Evolutionary conservation across 2,888 invertebrate species (phyloP).

Genomic region (Bhutanitis thaidina): DNA sequence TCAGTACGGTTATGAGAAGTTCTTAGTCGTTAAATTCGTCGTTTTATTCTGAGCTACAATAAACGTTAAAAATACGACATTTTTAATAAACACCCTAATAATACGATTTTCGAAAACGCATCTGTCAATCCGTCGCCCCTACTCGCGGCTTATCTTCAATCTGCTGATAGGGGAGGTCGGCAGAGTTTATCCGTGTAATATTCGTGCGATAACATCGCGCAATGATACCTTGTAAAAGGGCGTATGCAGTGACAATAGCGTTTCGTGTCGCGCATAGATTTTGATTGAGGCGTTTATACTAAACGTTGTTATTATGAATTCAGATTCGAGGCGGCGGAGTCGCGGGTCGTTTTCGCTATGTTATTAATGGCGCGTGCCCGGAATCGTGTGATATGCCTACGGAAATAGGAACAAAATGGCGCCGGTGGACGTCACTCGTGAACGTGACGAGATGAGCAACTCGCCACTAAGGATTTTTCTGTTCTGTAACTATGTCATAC

Average conservation of each 20-base stretch:
- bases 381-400: slow-evolving; percentile 15
- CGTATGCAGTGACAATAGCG: slow-evolving; percentile 10
- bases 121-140: slow-evolving; percentile 33
- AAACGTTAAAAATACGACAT: background rate
- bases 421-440: slow-evolving; percentile 8
- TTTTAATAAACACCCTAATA: slow-evolving; percentile 20
- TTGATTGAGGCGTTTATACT: slow-evolving; percentile 24
- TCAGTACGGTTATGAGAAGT: too few species aligned
- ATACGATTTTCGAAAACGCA: slow-evolving; percentile 28
- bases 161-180: slow-evolving; percentile 22
- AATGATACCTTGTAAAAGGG: slow-evolving; percentile 16
- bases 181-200: slow-evolving; percentile 27
- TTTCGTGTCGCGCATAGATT: slow-evolving; percentile 8
- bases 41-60: too few species aligned
- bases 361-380: slow-evolving; percentile 22
- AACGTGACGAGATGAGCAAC: slow-evolving; percentile 12
- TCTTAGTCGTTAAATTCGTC: too few species aligned
- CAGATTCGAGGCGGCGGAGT: slow-evolving; percentile 12
- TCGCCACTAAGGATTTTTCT: background rate
- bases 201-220: slow-evolving; percentile 25
- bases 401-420: slow-evolving; percentile 20
- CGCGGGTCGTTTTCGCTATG: slow-evolving; percentile 18
- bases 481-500: background rate
- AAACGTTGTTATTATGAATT: slow-evolving; percentile 25
- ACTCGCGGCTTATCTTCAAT: slow-evolving; percentile 28